Conservation (phyloP, 2,113 vertebrate genomes). For the Tauraco erythrolophus region DNA sequence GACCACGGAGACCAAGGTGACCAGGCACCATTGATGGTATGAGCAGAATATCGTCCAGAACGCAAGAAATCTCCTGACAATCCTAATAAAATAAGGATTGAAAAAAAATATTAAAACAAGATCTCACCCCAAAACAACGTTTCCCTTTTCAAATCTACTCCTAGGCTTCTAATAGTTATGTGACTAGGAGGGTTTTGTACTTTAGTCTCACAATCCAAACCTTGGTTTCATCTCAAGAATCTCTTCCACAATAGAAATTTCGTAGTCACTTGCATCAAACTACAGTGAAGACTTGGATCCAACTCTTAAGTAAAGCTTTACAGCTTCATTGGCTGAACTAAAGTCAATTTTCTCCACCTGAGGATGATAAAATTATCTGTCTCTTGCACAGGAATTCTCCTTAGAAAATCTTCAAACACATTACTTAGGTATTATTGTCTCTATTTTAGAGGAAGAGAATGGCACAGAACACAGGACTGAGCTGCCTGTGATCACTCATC, state of each 20-base stretch:
- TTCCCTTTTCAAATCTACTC: neutral
- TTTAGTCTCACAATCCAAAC: neutral
- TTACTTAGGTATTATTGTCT: neutral
- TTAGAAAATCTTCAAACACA: neutral
- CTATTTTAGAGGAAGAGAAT: neutral
- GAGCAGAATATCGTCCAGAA: slow-evolving; percentile 86
- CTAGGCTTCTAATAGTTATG: neutral
- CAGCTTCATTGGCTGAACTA: neutral
- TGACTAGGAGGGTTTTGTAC: neutral
- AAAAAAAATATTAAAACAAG: neutral
- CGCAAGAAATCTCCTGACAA: slow-evolving; percentile 87
- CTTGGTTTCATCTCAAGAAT: neutral
- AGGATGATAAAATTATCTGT: neutral
- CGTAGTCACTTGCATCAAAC: neutral
- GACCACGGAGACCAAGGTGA: slow-evolving; percentile 92
- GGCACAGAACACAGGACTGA: neutral
- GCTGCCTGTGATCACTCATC: rapidly evolving
- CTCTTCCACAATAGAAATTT: neutral
- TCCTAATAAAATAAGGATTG: slow-evolving; percentile 33
- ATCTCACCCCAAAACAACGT: neutral
- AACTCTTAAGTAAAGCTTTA: neutral
- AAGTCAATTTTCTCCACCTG: neutral
- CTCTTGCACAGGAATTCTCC: neutral
- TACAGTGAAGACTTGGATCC: neutral
- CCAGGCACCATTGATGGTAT: slow-evolving; percentile 92